Evolutionary conservation across 2,888 invertebrate genomes (phyloP).

Genomic region (Coelopa pilipes): DNA sequence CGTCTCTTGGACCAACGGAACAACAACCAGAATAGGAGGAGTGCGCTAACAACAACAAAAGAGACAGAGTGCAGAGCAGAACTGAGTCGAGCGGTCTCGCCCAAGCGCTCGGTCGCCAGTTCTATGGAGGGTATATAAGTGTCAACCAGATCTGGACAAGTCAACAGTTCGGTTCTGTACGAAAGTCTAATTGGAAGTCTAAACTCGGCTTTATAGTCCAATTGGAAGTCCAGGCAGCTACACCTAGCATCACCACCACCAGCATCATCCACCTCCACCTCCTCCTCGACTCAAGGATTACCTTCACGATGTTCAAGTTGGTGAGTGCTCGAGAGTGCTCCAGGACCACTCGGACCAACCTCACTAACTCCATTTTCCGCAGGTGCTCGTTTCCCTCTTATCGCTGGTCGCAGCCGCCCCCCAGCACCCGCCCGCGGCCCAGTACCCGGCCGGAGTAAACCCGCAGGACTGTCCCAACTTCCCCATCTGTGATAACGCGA

Average conservation of each 20-base stretch:
- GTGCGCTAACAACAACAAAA: constrained; percentile 18
- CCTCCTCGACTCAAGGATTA: constrained; percentile 21
- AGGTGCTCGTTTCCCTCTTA: constrained; percentile 61
- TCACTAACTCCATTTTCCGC: constrained; percentile 22
- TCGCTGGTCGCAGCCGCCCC: constrained; percentile 63
- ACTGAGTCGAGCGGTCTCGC: constrained; percentile 2
- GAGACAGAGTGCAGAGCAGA: too few species aligned
- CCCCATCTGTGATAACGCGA: constrained; percentile 69
- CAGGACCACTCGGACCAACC: too few species aligned
- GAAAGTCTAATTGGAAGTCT: constrained; percentile 68
- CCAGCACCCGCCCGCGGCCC: constrained; percentile 65
- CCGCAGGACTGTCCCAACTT: constrained; percentile 69
- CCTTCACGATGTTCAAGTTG: constrained; percentile 66
- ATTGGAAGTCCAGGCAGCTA: constrained; percentile 51
- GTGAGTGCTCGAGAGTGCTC: constrained; percentile 54
- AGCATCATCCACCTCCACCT: constrained; percentile 23
- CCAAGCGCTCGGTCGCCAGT: constrained; percentile 43
- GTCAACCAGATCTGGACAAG: constrained; percentile 52
- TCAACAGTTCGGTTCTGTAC: constrained; percentile 64
- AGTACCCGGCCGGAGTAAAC: constrained; percentile 68
- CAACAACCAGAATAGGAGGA: constrained; percentile 37
- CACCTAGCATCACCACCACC: constrained; percentile 39
- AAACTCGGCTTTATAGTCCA: constrained; percentile 66
- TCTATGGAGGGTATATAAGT: constrained; percentile 62
- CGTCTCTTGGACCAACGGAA: constrained; percentile 31